These are phyloP conservation scores for Pitta sordida DNA, from an alignment of 2,113 vertebrate species.

Conservation along the genomic window DNA sequence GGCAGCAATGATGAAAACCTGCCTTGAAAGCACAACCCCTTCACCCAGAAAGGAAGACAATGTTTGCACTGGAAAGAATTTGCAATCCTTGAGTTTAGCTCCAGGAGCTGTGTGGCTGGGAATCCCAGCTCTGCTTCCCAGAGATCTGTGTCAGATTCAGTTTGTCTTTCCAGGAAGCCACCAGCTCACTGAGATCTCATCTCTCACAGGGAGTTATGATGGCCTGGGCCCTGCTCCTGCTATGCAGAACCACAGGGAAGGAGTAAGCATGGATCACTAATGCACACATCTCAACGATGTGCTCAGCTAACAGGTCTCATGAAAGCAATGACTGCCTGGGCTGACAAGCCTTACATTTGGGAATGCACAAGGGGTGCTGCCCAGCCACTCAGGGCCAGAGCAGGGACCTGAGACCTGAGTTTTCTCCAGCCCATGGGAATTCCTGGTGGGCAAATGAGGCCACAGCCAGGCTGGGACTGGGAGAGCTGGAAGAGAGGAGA, in stretches of 20 bases:
- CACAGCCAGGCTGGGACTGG: background rate
- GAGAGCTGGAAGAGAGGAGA: background rate
- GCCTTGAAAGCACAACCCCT: background rate
- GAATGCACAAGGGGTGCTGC: background rate
- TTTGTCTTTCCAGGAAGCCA: background rate
- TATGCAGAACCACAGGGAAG: background rate
- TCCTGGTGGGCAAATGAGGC: background rate
- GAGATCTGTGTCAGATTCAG: accelerated
- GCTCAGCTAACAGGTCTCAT: background rate
- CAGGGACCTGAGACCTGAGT: background rate
- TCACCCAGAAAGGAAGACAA: background rate
- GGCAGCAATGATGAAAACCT: accelerated
- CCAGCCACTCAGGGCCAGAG: background rate
- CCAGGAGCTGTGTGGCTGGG: background rate
- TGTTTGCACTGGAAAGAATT: background rate
- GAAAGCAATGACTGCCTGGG: accelerated
- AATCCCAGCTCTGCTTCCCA: background rate
- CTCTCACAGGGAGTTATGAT: background rate
- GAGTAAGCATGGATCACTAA: background rate
- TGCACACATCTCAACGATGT: background rate
- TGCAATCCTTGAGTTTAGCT: background rate
- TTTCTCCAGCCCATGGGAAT: background rate
- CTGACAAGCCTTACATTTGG: background rate
- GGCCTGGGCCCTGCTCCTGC: background rate
- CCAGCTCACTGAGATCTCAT: background rate